phyloP scores from a whole-genome alignment of 1,140 invertebrate genomes.

The Elymnias hypermnestra region DNA sequence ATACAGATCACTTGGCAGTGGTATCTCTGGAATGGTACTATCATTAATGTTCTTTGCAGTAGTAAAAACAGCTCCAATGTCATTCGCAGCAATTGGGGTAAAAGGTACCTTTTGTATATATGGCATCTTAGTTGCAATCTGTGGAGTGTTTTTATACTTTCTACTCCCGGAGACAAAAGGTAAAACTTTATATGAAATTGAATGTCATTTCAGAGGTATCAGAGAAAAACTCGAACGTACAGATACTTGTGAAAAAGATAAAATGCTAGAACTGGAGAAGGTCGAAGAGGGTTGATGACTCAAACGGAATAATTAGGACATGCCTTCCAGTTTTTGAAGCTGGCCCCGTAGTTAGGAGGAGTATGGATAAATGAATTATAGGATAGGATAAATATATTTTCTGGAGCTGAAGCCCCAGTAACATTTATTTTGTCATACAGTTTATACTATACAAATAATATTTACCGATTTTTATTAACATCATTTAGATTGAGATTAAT shows the following conservation, averaged over 20 bases:
- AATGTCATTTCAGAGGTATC: constrained; percentile 60
- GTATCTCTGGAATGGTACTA: constrained; percentile 77
- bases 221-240: constrained; percentile 20
- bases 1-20: constrained; percentile 71
- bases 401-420: too few species aligned
- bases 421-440: too few species aligned
- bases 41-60: constrained; percentile 80
- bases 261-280: constrained; percentile 54
- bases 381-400: background rate
- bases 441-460: too few species aligned
- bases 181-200: constrained; percentile 81
- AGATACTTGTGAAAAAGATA: constrained; percentile 40
- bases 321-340: constrained; percentile 37
- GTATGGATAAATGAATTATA: constrained; percentile 6
- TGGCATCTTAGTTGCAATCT: constrained; percentile 71
- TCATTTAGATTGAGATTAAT: constrained; percentile 15
- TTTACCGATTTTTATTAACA: constrained; percentile 24
- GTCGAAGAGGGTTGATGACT: constrained; percentile 52
- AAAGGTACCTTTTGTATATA: constrained; percentile 80
- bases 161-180: constrained; percentile 84
- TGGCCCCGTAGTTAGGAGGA: constrained; percentile 35
- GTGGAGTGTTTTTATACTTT: constrained; percentile 78
- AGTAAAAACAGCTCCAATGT: constrained; percentile 78
- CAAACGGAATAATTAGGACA: constrained; percentile 29
- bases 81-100: constrained; percentile 74